Evolutionary conservation across 2,113 vertebrate species (phyloP), one percentile per base, ranked within the genome.

Genomic region (Megaceryle maxima): DNA sequence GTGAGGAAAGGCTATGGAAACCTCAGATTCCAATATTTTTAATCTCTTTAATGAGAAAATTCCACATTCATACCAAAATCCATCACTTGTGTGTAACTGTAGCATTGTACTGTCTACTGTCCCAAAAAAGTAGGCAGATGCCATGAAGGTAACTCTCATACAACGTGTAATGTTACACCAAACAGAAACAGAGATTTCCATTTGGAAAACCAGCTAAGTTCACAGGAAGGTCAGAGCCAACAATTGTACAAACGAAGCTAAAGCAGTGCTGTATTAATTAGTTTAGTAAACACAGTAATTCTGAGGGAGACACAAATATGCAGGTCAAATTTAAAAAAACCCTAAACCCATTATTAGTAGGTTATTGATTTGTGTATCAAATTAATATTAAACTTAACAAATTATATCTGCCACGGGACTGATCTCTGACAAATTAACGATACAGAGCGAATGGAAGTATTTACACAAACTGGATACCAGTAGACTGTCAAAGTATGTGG

Each of bases 371-470:
- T 82, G 66, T 92, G 91, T 87, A 56, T 60, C 66, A 62, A 92
- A 68, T 92, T 93, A 95, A 91, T 92, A 92, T 94, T 69, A 72
- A 66, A 48, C 26, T 18, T 79, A 86, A 72, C 60, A 84, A 95
- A 94, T 84, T 78, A 72, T 51, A 48, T 35, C 39, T 87, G 51
- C 53, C 83, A 87, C 0, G 3, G 82, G 89, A 82, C 81, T 56
- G 46, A 76, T 79, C 64, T 63, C 69, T 89, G 69, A 84, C 53
- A 94, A 64, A 62, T 68, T 90, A 83, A 79, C 43, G 43, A 33
- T 48, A 19, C 64, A 51, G 53, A 46, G 11, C 26, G 17, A 68
- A 84, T 39, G 16, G 28, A 77, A 77, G 12, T 51, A 68, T 84
- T 89, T 87, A 60, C 73, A 67, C 9, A 73, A 53, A 94, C 5